Conservation (phyloP, 2,113 vertebrate genomes). For the Toxostoma redivivum region DNA sequence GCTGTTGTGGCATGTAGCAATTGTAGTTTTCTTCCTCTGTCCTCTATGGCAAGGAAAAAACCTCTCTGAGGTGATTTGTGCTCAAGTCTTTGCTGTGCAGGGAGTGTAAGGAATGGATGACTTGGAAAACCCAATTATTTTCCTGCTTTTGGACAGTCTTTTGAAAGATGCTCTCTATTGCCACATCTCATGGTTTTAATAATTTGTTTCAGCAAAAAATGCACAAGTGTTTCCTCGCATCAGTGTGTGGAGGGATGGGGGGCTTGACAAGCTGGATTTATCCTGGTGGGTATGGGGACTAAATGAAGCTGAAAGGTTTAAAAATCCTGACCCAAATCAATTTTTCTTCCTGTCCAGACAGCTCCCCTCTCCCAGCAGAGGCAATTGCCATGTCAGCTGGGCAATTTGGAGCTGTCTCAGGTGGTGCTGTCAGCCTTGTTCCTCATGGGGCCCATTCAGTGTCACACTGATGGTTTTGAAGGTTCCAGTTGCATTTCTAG, state of each 20-base stretch:
- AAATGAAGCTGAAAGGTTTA: not conserved
- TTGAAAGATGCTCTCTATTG: not conserved
- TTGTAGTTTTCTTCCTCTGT: not conserved
- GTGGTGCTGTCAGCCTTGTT: not conserved
- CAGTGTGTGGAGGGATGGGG: not conserved
- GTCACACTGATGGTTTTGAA: not conserved
- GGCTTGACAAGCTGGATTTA: not conserved
- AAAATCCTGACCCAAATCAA: not conserved
- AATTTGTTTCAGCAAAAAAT: not conserved
- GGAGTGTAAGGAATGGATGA: not conserved
- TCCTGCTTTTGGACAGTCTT: not conserved
- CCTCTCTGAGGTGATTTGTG: accelerated
- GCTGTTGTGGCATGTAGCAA: not conserved
- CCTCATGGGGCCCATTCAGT: accelerated
- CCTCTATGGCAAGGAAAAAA: not conserved
- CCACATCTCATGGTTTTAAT: not conserved
- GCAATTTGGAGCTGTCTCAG: not conserved
- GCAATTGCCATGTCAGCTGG: not conserved
- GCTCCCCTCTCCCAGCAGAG: not conserved
- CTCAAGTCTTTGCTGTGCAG: not conserved
- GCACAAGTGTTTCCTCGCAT: not conserved
- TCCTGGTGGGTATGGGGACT: not conserved
- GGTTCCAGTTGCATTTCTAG: not conserved
- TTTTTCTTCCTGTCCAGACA: not conserved
- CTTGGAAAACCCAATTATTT: not conserved